Evolutionary conservation across 1,140 invertebrate genomes (phyloP).

Genomic region (Akabosia matsudoensis): DNA sequence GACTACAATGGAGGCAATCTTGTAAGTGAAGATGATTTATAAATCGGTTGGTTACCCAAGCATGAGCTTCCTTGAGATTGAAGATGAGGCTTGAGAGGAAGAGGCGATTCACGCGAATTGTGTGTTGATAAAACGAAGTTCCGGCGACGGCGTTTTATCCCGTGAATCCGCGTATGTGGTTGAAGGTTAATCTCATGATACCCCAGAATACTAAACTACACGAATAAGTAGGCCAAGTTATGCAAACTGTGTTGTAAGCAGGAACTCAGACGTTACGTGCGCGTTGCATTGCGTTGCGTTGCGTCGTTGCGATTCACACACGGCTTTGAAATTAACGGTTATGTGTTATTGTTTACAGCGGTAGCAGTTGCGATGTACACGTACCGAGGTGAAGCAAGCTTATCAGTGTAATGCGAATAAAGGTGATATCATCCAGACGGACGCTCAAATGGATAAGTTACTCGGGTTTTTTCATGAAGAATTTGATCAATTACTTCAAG

Average conservation of each 20-base stretch:
- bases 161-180: too few relatives aligned
- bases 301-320: background rate
- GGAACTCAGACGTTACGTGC: too few relatives aligned
- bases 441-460: background rate
- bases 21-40: slow-evolving; percentile 25
- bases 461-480: background rate
- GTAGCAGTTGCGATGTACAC: slow-evolving; percentile 9
- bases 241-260: too few relatives aligned
- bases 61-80: background rate
- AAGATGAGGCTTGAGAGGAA: background rate
- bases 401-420: background rate
- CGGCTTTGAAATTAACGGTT: background rate
- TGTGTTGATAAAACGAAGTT: too few relatives aligned
- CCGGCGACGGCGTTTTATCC: too few relatives aligned
- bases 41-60: background rate
- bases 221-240: too few relatives aligned
- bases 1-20: slow-evolving; percentile 44
- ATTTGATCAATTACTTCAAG: too few relatives aligned
- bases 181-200: too few relatives aligned
- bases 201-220: too few relatives aligned
- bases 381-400: background rate
- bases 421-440: background rate
- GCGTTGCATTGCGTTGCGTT: too few relatives aligned
- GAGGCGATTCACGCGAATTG: too few relatives aligned
- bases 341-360: background rate